A percentile compares a stretch with the other conserved stretches of the same genome.
Evolutionary conservation across 2,888 invertebrate species (phyloP).

Genomic region (Drosophila atripex): DNA sequence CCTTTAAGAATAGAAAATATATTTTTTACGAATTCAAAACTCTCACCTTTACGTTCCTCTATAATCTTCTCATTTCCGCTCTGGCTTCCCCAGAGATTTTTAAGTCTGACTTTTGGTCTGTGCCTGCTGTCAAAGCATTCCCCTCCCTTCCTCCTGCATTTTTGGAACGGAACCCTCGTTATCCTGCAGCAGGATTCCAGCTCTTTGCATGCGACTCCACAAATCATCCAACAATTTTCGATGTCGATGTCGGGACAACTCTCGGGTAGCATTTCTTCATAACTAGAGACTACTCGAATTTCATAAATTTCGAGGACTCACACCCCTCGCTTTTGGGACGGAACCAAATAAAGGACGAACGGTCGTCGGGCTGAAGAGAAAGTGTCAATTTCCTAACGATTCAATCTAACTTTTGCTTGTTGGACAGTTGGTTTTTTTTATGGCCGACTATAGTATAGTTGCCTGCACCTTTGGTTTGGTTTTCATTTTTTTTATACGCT

Average conservation of each 20-base stretch:
- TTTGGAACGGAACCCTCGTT: constrained; percentile 20
- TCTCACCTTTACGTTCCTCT: not conserved
- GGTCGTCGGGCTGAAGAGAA: constrained; percentile 38
- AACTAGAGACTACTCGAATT: constrained; percentile 63
- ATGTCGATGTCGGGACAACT: constrained; percentile 14
- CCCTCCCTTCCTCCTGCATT: constrained; percentile 5
- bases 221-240: constrained; percentile 31
- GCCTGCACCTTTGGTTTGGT: constrained; percentile 41
- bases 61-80: constrained; percentile 35
- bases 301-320: constrained; percentile 56
- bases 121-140: constrained; percentile 68
- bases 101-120: constrained; percentile 42
- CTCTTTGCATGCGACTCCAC: constrained; percentile 19
- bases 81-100: constrained; percentile 22
- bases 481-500: constrained; percentile 30
- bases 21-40: constrained; percentile 1
- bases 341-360: not conserved
- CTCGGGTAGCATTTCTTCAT: constrained; percentile 32
- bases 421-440: constrained; percentile 47
- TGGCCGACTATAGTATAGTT: constrained; percentile 28
- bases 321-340: constrained; percentile 22
- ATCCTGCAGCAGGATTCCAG: constrained; percentile 15
- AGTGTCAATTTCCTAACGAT: constrained; percentile 72
- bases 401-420: constrained; percentile 59
- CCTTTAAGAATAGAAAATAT: constrained; percentile 14